Evolutionary conservation across 2,113 vertebrate genomes (phyloP).

Genomic region (Astur gentilis): DNA sequence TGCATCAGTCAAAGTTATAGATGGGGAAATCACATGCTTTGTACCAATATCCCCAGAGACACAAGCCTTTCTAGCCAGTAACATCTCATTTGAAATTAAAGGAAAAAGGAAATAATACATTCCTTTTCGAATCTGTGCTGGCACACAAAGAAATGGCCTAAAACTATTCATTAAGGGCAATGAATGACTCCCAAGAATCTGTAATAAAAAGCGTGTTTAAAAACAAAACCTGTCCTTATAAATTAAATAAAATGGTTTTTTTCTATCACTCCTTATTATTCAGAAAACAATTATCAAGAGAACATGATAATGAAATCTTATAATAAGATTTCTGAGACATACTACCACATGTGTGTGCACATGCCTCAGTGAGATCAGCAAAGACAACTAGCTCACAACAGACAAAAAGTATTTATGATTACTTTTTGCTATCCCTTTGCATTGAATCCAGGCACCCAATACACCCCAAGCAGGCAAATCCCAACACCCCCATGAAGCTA

Average conservation of each 20-base stretch:
- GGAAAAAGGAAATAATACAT: neutral
- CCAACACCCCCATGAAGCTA: neutral
- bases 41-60: neutral
- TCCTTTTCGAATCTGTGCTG: neutral
- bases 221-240: neutral
- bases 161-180: neutral
- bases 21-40: neutral
- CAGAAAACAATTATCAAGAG: neutral
- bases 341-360: rapidly evolving
- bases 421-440: neutral
- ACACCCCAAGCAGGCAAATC: neutral
- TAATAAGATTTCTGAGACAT: neutral
- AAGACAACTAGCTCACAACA: neutral
- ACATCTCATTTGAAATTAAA: neutral
- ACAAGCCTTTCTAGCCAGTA: neutral
- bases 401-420: neutral
- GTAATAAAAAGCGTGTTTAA: neutral
- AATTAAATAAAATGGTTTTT: neutral
- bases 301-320: neutral
- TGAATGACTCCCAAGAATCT: neutral
- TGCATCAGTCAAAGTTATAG: conserved; percentile 1
- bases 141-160: neutral
- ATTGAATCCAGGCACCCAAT: neutral
- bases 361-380: neutral
- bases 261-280: neutral